Percentiles rank a stretch among this genome's conserved stretches.
phyloP scores from a whole-genome alignment of 2,888 invertebrate genomes.

The Ecdyonurus torrentis region DNA sequence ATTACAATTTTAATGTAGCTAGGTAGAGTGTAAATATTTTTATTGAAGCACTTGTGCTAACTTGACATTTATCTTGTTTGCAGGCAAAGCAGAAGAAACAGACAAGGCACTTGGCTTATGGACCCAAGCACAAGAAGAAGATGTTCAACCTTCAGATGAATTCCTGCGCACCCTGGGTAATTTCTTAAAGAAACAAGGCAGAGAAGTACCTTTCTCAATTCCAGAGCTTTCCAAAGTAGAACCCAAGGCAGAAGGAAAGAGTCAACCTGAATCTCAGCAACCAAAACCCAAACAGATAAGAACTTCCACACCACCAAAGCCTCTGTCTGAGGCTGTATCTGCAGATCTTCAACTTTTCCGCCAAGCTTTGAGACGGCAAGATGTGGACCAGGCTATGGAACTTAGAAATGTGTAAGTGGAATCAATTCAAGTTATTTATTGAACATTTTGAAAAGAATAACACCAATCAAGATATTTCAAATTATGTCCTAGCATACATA shows the following conservation, averaged over 20 bases:
- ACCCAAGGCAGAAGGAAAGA: background rate
- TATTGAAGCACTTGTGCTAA: too few relatives aligned
- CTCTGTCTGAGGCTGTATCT: constrained; percentile 4
- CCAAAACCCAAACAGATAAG: constrained; percentile 5
- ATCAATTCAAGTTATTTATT: background rate
- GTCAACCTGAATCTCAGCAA: background rate
- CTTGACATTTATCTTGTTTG: too few relatives aligned
- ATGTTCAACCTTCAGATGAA: constrained; percentile 46
- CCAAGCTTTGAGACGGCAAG: constrained; percentile 26
- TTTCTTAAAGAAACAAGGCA: constrained; percentile 43
- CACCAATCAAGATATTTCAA: too few relatives aligned
- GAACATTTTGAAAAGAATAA: too few relatives aligned
- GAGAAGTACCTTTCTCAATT: constrained; percentile 52
- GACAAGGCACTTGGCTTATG: constrained; percentile 63
- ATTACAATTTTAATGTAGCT: too few relatives aligned
- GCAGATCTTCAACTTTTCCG: constrained; percentile 20
- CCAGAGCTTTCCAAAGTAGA: constrained; percentile 24
- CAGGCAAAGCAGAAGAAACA: constrained; percentile 44
- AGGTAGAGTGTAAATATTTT: too few relatives aligned
- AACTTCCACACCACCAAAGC: constrained; percentile 3
- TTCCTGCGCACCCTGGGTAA: constrained; percentile 48
- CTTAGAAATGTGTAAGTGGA: constrained; percentile 22
- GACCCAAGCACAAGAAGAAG: constrained; percentile 74
- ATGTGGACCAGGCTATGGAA: constrained; percentile 31
- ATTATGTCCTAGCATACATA: too few relatives aligned